phyloP scores from a whole-genome alignment of 2,797 vertebrate genomes.

The Urosaurus nigricauda region DNA sequence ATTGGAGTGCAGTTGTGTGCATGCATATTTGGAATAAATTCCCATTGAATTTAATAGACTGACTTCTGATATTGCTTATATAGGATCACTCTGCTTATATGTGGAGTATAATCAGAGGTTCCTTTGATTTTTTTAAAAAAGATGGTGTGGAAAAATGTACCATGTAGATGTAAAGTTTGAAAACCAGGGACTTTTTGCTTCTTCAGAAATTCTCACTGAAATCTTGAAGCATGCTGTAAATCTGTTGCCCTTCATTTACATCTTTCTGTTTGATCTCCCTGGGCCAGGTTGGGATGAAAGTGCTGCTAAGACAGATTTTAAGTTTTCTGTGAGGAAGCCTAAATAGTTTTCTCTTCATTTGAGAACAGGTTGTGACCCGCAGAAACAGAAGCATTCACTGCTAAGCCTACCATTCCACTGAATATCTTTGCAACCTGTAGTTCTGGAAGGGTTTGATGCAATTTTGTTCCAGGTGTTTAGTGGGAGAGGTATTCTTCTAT shows the following conservation, averaged over 20 bases:
- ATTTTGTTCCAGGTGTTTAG: neutral
- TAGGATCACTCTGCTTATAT: neutral
- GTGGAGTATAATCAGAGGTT: neutral
- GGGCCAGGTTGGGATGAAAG: neutral
- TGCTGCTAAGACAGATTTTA: conserved; percentile 4
- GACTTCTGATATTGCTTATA: neutral
- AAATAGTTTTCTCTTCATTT: neutral
- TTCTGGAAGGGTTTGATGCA: neutral
- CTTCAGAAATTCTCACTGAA: neutral
- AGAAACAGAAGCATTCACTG: neutral
- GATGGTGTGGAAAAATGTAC: neutral
- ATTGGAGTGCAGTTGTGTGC: neutral
- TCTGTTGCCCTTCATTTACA: neutral
- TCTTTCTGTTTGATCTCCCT: neutral
- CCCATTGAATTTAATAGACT: neutral
- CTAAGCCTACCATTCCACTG: neutral
- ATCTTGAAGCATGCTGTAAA: neutral
- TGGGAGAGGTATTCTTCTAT: neutral
- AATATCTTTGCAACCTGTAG: neutral
- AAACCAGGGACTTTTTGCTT: neutral
- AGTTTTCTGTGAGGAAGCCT: neutral
- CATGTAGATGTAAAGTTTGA: neutral
- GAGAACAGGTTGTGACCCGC: neutral
- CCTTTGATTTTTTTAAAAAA: neutral
- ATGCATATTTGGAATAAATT: neutral